Evolutionary conservation across 2,888 invertebrate genomes (phyloP), one percentile per base, ranked within the genome.

Genomic region (Microdon myrmicae): DNA sequence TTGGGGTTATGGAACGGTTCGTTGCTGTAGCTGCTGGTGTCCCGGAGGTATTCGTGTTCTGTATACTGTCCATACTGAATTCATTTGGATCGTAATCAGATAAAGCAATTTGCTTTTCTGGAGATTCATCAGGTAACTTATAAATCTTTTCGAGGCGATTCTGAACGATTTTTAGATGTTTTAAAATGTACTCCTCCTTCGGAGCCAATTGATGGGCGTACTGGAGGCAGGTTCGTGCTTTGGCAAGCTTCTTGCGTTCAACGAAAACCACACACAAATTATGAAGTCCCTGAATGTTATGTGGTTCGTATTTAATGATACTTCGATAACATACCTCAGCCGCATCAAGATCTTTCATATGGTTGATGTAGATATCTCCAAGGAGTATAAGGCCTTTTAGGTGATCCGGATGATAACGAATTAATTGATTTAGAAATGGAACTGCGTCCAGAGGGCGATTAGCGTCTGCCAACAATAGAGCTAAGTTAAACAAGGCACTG

Each of bases 191-290:
- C 71, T 92, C 92, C 78, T 96, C 96, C 56, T 86, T 84, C 0
- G 96, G 96, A 0, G 95, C 94, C 14, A 96, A 81, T 4, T 84
- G 82, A 43, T 90, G 89, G 1, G 94, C 94, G 37, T 88, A 85
- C 37, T 88, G 84, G 10, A 97, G 84, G 76, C 97, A 97, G 41
- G 87, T 84, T 69, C 92, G 92, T 0, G 96, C 97, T 44, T 86
- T 83, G n/a, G 87, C 83, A 17, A 97, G 83, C 71, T 90, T 88
- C 6, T 95, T 95, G 23, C 92, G 85, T 79, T 97, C 96, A 4
- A 97, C 96, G 70, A 91, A 91, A 1, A 97, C 96, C 4, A 97
- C 97, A 80, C 97, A 97, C 14, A 97, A 83, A 81, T 97, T 97
- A 82, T 97, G 97, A 29, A 93, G 83, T 0, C 95, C 96, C 81